phyloP scores from a whole-genome alignment of 1,140 invertebrate species.

The Gerris buenoi region DNA sequence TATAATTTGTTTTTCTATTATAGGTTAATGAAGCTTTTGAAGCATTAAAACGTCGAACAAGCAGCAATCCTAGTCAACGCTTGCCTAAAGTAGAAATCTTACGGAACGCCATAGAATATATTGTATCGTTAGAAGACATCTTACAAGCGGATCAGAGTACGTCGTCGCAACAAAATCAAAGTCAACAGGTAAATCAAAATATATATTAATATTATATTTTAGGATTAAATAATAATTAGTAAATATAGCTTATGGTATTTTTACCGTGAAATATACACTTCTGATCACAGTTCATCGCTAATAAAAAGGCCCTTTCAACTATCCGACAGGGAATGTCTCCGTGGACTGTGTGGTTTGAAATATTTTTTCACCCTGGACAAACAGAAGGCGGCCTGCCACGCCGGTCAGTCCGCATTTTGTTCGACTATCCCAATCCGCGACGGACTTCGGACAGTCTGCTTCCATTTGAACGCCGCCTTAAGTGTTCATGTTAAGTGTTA shows the following conservation, averaged over 20 bases:
- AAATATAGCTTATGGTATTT: background rate
- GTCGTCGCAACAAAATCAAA: background rate
- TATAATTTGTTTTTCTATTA: too few relatives aligned
- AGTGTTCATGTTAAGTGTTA: too few relatives aligned
- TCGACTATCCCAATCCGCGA: too few relatives aligned
- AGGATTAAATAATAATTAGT: background rate
- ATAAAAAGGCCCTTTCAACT: too few relatives aligned
- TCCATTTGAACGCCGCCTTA: too few relatives aligned
- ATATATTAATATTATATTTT: background rate
- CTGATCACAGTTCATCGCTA: background rate
- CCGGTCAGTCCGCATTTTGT: too few relatives aligned
- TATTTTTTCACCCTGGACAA: too few relatives aligned
- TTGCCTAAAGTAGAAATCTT: conserved; percentile 95
- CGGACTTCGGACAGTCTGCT: too few relatives aligned
- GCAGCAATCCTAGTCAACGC: conserved; percentile 85
- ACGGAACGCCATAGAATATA: conserved; percentile 93
- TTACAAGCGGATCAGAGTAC: conserved; percentile 35
- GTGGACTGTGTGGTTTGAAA: too few relatives aligned
- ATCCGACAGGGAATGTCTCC: too few relatives aligned
- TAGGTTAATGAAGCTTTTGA: conserved; percentile 98
- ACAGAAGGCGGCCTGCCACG: too few relatives aligned
- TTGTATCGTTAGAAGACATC: conserved; percentile 81
- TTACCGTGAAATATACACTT: background rate
- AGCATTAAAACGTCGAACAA: conserved; percentile 76
- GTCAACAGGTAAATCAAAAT: background rate